phyloP scores from a whole-genome alignment of 1,140 invertebrate genomes.

The Charaxes varanes region DNA sequence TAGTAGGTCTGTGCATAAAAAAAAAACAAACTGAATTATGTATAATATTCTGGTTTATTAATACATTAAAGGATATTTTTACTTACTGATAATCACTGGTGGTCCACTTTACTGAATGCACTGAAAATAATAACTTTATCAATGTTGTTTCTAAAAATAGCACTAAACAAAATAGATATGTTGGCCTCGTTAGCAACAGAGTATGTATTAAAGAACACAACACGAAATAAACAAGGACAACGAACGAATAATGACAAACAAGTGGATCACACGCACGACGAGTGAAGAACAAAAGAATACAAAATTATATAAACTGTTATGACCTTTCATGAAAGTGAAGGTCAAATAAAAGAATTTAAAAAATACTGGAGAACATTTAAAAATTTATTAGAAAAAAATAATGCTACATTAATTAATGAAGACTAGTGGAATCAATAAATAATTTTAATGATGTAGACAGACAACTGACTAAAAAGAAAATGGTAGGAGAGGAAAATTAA shows the following conservation, averaged over 20 bases:
- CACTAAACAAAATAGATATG: conserved; percentile 16
- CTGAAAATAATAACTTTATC: no score
- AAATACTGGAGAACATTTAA: conserved; percentile 5
- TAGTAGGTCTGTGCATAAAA: no score
- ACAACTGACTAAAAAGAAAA: no score
- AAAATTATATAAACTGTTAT: conserved; percentile 59
- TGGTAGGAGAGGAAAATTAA: no score
- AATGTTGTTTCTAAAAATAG: conserved; percentile 40
- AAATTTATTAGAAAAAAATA: background rate
- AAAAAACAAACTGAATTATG: no score
- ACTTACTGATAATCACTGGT: no score
- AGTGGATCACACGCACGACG: conserved; percentile 23
- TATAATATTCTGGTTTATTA: no score
- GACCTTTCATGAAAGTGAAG: conserved; percentile 54
- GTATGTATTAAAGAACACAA: conserved; percentile 27
- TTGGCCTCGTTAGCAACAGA: conserved; percentile 20
- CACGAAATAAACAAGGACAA: conserved; percentile 30
- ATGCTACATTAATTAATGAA: no score
- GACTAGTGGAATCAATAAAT: no score
- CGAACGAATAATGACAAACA: conserved; percentile 21
- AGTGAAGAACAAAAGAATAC: conserved; percentile 36
- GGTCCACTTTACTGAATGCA: no score
- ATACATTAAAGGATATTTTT: no score
- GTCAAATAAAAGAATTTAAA: conserved; percentile 28
- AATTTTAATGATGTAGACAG: no score